Evolutionary conservation across 2,888 invertebrate species (phyloP).

Genomic region (Leptopilina syphax): DNA sequence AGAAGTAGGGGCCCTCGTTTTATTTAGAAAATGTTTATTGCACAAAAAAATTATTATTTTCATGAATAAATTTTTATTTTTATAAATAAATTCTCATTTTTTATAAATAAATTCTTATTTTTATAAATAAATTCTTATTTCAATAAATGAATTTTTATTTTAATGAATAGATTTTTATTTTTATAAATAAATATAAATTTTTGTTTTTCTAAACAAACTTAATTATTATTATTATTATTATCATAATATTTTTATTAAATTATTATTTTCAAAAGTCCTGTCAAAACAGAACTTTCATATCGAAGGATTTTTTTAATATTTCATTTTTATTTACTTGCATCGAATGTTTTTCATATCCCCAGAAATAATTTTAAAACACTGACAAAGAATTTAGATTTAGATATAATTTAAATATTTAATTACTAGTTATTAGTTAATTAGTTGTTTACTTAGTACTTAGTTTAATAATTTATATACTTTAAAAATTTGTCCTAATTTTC

Average conservation of each 20-base stretch:
- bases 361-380: neutral
- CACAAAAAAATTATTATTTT: neutral
- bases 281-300: neutral
- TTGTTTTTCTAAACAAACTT: too few species aligned
- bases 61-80: too few species aligned
- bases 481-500: neutral
- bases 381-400: neutral
- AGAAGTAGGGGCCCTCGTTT: constrained; percentile 20
- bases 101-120: too few species aligned
- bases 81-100: too few species aligned
- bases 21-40: neutral
- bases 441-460: neutral
- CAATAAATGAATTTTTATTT: too few species aligned
- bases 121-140: too few species aligned
- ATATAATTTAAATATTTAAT: neutral
- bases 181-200: too few species aligned
- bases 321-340: neutral
- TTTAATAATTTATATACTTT: neutral
- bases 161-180: too few species aligned
- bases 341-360: neutral
- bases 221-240: too few species aligned
- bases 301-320: constrained; percentile 26
- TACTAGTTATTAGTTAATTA: neutral
- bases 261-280: neutral
- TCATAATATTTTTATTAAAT: too few species aligned